phyloP scores from a whole-genome alignment of 2,797 vertebrate species.

The Siniperca obscura region DNA sequence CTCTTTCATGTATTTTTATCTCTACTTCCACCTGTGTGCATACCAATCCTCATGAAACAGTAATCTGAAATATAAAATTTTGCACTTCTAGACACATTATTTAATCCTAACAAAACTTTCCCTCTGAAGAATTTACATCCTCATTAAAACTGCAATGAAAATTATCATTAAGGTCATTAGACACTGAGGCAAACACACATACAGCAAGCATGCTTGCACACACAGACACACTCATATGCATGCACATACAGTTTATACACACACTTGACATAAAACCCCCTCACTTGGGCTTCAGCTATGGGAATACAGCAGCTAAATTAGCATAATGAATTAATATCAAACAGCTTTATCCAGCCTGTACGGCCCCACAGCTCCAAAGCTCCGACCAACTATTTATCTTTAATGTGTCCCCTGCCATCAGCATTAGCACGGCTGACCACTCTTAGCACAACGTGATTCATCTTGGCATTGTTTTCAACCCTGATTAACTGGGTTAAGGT shows the following conservation, averaged over 20 bases:
- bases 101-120: constrained; percentile 21
- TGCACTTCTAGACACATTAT: constrained; percentile 29
- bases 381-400: constrained; percentile 53
- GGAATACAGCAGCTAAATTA: constrained; percentile 59
- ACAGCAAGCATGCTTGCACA: not conserved
- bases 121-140: constrained; percentile 21
- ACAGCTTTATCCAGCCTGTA: constrained; percentile 50
- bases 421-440: constrained; percentile 55
- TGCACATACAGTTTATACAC: constrained; percentile 21
- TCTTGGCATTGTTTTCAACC: constrained; percentile 43
- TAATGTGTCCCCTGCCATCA: constrained; percentile 57
- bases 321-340: constrained; percentile 70
- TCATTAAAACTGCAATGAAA: constrained; percentile 43
- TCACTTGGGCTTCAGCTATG: constrained; percentile 29
- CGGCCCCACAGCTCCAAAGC: constrained; percentile 51
- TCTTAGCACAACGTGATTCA: constrained; percentile 26
- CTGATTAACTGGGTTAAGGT: constrained; percentile 41
- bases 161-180: constrained; percentile 39
- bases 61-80: constrained; percentile 38
- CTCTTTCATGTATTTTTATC: constrained; percentile 41
- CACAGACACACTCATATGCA: not conserved
- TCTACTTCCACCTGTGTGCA: constrained; percentile 15
- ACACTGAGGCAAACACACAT: constrained; percentile 12
- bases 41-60: constrained; percentile 20
- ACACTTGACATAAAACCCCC: constrained; percentile 29